A percentile compares a stretch with the other conserved stretches of the same genome.
Conservation (phyloP, 2,113 vertebrate genomes). For the Eublepharis macularius region DNA sequence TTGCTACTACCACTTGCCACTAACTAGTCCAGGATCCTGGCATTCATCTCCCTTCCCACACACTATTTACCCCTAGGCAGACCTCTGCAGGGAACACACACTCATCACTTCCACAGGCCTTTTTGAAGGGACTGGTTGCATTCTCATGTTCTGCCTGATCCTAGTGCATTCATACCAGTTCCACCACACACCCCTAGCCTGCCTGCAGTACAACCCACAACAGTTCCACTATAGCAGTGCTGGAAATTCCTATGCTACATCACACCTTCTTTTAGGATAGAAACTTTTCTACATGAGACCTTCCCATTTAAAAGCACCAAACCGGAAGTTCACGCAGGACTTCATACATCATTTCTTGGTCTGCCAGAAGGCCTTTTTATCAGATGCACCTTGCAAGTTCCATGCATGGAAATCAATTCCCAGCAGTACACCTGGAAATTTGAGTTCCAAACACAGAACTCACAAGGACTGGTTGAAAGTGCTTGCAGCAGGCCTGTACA, state of each 20-base stretch:
- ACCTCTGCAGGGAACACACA: not conserved
- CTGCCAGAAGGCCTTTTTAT: too few relatives aligned
- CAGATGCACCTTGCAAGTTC: too few relatives aligned
- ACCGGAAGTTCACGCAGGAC: not conserved
- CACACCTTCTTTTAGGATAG: not conserved
- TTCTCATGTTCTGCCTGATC: not conserved
- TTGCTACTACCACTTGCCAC: not conserved
- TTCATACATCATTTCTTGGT: too few relatives aligned
- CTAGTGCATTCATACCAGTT: not conserved
- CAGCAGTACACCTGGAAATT: too few relatives aligned
- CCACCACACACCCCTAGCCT: too few relatives aligned
- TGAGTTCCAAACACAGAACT: too few relatives aligned
- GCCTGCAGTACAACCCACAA: too few relatives aligned
- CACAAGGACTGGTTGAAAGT: too few relatives aligned
- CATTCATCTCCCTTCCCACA: not conserved
- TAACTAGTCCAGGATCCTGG: not conserved
- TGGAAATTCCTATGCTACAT: not conserved
- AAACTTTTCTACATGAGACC: too few relatives aligned
- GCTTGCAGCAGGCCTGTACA: too few relatives aligned
- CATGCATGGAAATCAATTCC: too few relatives aligned
- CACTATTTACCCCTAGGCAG: too few relatives aligned
- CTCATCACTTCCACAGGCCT: not conserved
- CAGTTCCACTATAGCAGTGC: not conserved
- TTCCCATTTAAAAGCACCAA: not conserved
- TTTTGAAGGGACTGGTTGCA: not conserved